Percentiles rank a stretch among this genome's conserved stretches.
Conservation (phyloP, 2,113 vertebrate genomes). For the Alouatta palliata region DNA sequence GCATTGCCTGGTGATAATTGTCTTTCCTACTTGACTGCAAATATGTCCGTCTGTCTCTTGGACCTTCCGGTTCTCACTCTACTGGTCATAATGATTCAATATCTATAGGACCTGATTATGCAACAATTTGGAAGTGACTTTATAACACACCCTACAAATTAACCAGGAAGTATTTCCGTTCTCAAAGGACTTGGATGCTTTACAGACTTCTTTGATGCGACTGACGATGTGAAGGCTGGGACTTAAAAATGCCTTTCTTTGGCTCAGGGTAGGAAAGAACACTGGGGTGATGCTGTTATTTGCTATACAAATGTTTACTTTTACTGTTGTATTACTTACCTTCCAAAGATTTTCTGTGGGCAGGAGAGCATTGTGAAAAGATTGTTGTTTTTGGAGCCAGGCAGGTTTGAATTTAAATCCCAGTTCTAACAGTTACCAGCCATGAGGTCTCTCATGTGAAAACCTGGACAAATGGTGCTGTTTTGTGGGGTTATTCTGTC, state of each 20-base stretch:
- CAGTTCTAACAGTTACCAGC: background rate
- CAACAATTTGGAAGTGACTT: background rate
- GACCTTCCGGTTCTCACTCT: background rate
- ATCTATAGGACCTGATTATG: background rate
- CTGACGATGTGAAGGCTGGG: background rate
- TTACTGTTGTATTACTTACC: constrained; percentile 53
- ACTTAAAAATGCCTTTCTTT: background rate
- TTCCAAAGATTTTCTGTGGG: constrained; percentile 44
- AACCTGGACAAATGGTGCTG: background rate
- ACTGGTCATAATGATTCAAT: background rate
- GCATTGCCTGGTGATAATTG: background rate
- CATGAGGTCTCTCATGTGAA: background rate
- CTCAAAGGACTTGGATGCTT: background rate
- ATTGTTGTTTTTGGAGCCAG: constrained; percentile 49
- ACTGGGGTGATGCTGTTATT: background rate
- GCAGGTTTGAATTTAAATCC: constrained; percentile 30
- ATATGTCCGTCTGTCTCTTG: background rate
- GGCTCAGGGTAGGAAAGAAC: constrained; percentile 11
- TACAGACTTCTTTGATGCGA: background rate
- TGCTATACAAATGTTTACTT: constrained; percentile 33
- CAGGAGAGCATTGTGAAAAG: constrained; percentile 16
- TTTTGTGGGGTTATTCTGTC: background rate
- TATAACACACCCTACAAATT: background rate
- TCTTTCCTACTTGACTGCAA: background rate
- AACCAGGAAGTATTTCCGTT: constrained; percentile 17